phyloP scores from a whole-genome alignment of 2,888 invertebrate species.

The Phrixothrix hirtus region DNA sequence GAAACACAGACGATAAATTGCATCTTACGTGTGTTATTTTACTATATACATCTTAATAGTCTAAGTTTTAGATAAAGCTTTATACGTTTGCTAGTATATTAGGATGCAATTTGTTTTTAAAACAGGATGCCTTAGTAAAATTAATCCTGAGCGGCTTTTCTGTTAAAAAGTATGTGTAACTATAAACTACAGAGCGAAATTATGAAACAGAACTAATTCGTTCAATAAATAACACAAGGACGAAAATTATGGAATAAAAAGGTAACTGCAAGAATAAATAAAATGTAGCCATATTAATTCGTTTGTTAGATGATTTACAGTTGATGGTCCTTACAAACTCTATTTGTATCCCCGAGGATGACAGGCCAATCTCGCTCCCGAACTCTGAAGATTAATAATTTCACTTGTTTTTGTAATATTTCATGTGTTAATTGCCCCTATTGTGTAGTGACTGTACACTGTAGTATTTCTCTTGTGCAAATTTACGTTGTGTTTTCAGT shows the following conservation, averaged over 20 bases:
- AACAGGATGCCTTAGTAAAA: no score
- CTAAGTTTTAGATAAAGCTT: no score
- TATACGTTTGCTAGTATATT: no score
- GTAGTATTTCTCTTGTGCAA: slow-evolving; percentile 11
- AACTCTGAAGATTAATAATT: slow-evolving; percentile 54
- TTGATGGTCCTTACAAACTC: slow-evolving; percentile 46
- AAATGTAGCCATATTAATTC: slow-evolving; percentile 39
- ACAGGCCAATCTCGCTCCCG: slow-evolving; percentile 55
- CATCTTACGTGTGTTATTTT: no score
- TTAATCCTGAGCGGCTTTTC: no score
- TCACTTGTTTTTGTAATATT: slow-evolving; percentile 55
- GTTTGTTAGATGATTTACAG: slow-evolving; percentile 50
- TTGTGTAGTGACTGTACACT: slow-evolving; percentile 15
- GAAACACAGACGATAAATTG: no score
- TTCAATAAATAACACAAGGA: slow-evolving; percentile 3
- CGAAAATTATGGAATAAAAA: slow-evolving; percentile 12
- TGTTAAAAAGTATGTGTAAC: no score
- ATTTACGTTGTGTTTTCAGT: slow-evolving; percentile 18
- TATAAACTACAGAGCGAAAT: no score
- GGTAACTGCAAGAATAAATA: slow-evolving; percentile 34
- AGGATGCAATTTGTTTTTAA: no score
- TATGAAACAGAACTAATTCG: no score
- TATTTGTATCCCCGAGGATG: slow-evolving; percentile 50
- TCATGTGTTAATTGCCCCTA: slow-evolving; percentile 53
- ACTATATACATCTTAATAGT: no score